Conservation (phyloP, 2,797 vertebrate genomes). For the Parotocinclus haroldoi region DNA sequence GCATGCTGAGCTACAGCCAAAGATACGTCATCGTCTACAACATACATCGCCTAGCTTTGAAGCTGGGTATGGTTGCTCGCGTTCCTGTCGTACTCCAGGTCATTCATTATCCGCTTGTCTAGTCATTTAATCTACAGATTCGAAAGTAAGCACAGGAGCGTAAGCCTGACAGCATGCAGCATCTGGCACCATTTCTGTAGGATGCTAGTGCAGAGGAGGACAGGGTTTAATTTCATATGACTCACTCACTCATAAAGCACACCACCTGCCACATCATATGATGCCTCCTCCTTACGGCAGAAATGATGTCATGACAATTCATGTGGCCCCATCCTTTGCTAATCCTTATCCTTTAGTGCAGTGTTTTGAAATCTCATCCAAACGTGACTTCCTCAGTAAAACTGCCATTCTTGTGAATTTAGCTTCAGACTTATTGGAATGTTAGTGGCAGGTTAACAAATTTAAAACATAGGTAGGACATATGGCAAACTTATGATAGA, state of each 20-base stretch:
- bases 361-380: not conserved
- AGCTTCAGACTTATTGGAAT: too few species aligned
- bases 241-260: conserved; percentile 43
- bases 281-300: conserved; percentile 9
- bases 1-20: conserved; percentile 64
- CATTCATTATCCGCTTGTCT: conserved; percentile 39
- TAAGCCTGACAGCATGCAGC: conserved; percentile 11
- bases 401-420: too few species aligned
- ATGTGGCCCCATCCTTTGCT: conserved; percentile 4
- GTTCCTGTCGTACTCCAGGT: conserved; percentile 24
- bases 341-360: not conserved
- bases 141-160: conserved; percentile 16
- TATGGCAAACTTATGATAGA: conserved; percentile 37
- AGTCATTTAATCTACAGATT: conserved; percentile 11
- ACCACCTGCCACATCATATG: not conserved
- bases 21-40: conserved; percentile 59
- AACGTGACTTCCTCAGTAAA: too few species aligned
- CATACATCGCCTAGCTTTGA: conserved; percentile 58
- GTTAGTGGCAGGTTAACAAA: not conserved
- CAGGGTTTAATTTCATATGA: conserved; percentile 38
- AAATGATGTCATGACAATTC: conserved; percentile 37
- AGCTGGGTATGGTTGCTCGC: conserved; percentile 56
- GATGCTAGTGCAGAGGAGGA: conserved; percentile 15
- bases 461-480: conserved; percentile 14
- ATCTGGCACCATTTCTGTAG: conserved; percentile 10